phyloP scores from a whole-genome alignment of 2,797 vertebrate species.

The Catostomus latipinnis region DNA sequence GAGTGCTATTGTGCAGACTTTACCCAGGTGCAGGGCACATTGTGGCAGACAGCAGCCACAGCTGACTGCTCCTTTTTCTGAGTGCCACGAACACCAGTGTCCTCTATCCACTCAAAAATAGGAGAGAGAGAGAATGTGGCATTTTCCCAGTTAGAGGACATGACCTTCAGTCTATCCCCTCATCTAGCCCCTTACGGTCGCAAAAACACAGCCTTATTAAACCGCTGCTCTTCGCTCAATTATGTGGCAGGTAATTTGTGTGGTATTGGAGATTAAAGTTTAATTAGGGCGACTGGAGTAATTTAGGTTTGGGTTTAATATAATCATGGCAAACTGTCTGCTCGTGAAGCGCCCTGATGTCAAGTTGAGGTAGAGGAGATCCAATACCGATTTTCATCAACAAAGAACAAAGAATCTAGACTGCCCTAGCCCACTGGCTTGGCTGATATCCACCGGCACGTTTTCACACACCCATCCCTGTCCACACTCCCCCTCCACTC shows the following conservation, averaged over 20 bases:
- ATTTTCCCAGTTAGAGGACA: conserved; percentile 56
- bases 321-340: conserved; percentile 55
- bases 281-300: conserved; percentile 81
- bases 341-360: conserved; percentile 55
- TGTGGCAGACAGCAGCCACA: conserved; percentile 63
- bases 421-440: conserved; percentile 54
- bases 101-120: conserved; percentile 50
- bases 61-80: conserved; percentile 64
- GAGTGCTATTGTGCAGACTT: conserved; percentile 59
- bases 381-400: conserved; percentile 52
- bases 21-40: conserved; percentile 68
- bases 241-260: conserved; percentile 75
- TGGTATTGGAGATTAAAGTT: conserved; percentile 83
- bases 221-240: conserved; percentile 49
- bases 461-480: conserved; percentile 55
- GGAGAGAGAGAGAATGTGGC: conserved; percentile 41
- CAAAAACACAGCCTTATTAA: conserved; percentile 35
- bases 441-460: conserved; percentile 58
- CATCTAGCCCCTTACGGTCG: conserved; percentile 4
- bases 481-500: conserved; percentile 44
- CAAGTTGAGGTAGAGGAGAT: conserved; percentile 50
- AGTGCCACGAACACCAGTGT: conserved; percentile 42
- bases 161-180: conserved; percentile 61
- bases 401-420: conserved; percentile 55
- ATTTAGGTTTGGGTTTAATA: conserved; percentile 72